Conservation (phyloP, 2,797 vertebrate species). For the Lacerta agilis region DNA sequence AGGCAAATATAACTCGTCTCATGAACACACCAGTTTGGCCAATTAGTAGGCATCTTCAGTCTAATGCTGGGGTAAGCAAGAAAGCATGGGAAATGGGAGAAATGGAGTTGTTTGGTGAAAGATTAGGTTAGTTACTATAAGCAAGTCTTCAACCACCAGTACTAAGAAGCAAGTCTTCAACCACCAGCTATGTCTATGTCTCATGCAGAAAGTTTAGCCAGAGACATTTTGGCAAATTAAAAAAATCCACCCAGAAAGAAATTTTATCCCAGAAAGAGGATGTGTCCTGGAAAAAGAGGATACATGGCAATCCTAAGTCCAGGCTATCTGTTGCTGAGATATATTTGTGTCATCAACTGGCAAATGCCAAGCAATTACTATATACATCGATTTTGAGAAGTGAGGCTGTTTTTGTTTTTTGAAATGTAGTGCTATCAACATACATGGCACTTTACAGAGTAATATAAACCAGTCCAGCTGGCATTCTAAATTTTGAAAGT, state of each 20-base stretch:
- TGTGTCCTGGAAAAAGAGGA: too few species aligned
- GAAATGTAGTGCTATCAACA: background rate
- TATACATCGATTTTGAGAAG: background rate
- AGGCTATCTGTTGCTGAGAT: background rate
- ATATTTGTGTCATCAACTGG: background rate
- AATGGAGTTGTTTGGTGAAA: background rate
- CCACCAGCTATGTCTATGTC: too few species aligned
- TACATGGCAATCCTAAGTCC: background rate
- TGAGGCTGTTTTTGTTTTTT: background rate
- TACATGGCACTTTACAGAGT: too few species aligned
- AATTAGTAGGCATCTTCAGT: background rate
- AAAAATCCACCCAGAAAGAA: too few species aligned
- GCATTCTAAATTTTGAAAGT: background rate
- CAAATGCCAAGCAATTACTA: background rate
- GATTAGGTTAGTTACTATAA: too few species aligned
- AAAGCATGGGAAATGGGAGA: background rate
- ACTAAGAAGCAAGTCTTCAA: too few species aligned
- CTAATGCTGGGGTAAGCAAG: background rate
- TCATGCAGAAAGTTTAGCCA: too few species aligned
- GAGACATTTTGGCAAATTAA: too few species aligned
- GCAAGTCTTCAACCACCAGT: too few species aligned
- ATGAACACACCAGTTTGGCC: background rate
- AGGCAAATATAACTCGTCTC: background rate
- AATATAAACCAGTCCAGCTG: background rate
- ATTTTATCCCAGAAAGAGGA: too few species aligned